Conservation (phyloP, 2,113 vertebrate species). For the Galeopterus variegatus region DNA sequence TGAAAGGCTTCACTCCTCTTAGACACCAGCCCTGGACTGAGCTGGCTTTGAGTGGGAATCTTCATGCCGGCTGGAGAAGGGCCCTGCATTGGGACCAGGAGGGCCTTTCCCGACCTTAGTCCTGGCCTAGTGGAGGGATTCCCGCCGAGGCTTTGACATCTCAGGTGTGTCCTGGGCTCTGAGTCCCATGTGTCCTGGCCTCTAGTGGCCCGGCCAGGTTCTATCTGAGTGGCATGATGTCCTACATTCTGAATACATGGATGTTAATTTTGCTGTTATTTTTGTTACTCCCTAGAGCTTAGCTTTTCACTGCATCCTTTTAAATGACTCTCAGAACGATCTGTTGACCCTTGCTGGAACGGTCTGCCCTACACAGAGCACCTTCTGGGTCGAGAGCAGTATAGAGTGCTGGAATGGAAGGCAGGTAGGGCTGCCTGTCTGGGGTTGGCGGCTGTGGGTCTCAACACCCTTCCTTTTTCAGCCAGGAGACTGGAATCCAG, state of each 20-base stretch:
- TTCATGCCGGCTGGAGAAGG: background rate
- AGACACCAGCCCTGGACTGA: background rate
- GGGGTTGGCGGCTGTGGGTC: too few species aligned
- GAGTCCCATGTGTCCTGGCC: fast-evolving
- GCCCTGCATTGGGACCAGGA: background rate
- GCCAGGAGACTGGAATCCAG: background rate
- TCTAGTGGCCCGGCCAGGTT: fast-evolving
- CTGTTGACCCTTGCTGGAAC: background rate
- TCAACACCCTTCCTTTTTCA: background rate
- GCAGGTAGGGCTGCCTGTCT: background rate
- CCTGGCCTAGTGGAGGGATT: background rate
- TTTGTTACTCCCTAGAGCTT: background rate
- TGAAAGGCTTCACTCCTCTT: background rate
- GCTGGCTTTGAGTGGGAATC: background rate
- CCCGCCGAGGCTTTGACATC: background rate
- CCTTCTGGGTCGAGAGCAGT: background rate
- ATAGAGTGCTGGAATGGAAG: background rate
- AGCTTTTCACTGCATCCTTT: background rate
- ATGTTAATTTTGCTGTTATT: background rate
- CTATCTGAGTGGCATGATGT: fast-evolving
- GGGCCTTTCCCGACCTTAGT: background rate
- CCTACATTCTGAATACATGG: fast-evolving
- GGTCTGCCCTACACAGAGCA: background rate
- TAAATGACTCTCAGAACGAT: background rate
- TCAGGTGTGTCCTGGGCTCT: background rate